Conservation (phyloP, 2,888 invertebrate genomes). For the Plemyria rubiginata region DNA sequence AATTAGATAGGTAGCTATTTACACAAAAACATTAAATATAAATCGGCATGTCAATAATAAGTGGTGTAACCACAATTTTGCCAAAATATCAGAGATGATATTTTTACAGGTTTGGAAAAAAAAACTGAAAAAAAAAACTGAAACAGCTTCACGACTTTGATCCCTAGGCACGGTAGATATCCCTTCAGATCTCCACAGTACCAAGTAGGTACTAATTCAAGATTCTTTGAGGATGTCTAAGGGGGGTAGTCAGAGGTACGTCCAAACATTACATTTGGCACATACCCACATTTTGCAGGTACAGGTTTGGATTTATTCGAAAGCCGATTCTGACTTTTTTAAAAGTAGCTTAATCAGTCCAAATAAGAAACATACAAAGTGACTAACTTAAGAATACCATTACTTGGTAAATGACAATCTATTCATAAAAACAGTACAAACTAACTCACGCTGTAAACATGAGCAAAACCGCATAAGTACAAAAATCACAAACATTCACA, state of each 20-base stretch:
- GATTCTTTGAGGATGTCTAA: too few species aligned
- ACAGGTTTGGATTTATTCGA: background rate
- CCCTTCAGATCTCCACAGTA: too few species aligned
- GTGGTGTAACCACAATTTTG: background rate
- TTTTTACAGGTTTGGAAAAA: too few species aligned
- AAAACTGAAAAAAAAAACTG: too few species aligned
- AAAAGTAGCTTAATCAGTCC: constrained; percentile 29
- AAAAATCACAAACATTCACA: constrained; percentile 71
- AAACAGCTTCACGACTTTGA: too few species aligned
- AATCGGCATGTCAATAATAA: constrained; percentile 6
- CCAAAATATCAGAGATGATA: background rate
- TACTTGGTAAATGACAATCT: constrained; percentile 26
- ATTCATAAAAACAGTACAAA: constrained; percentile 30
- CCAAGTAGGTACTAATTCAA: too few species aligned
- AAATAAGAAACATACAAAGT: constrained; percentile 16
- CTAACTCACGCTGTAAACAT: constrained; percentile 35
- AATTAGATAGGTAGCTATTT: background rate
- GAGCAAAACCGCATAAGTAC: constrained; percentile 65
- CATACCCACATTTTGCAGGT: too few species aligned
- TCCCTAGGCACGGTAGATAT: too few species aligned
- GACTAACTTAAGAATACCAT: constrained; percentile 16
- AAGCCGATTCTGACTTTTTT: background rate
- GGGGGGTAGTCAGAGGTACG: too few species aligned
- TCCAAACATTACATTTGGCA: too few species aligned
- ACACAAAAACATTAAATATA: background rate